These are phyloP conservation scores for Lottia gigantea DNA, from an alignment of 2,888 invertebrate species.

Conservation along the genomic window DNA sequence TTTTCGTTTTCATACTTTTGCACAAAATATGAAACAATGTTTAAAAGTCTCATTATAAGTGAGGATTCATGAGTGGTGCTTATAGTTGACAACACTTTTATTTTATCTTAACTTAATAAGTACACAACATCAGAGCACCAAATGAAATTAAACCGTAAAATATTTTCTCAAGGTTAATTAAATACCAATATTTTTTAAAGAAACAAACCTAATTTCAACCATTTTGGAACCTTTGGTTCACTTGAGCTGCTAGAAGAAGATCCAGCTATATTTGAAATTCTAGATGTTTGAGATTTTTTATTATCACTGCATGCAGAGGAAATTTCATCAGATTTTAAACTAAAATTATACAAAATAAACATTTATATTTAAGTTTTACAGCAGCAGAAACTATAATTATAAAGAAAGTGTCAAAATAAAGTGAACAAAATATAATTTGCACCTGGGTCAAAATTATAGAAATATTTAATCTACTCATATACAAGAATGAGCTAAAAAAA, in stretches of 20 bases:
- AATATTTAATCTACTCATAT: not conserved
- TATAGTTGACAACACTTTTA: too few species aligned
- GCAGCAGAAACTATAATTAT: not conserved
- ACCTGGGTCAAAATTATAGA: not conserved
- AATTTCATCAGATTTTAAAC: not conserved
- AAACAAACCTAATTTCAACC: slow-evolving; percentile 33
- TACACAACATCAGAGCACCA: too few species aligned
- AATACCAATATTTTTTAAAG: too few species aligned
- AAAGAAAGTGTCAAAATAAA: too few species aligned
- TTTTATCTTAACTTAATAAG: too few species aligned
- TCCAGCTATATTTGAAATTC: slow-evolving; percentile 7
- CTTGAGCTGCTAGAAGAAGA: slow-evolving; percentile 5
- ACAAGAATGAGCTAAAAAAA: not conserved
- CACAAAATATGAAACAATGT: too few species aligned
- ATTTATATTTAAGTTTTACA: slow-evolving; percentile 9
- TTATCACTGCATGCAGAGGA: not conserved
- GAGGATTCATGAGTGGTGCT: too few species aligned
- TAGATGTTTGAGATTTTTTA: not conserved
- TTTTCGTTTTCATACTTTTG: too few species aligned
- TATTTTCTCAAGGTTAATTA: too few species aligned
- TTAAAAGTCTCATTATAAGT: too few species aligned
- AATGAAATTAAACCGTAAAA: too few species aligned
- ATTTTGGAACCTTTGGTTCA: slow-evolving; percentile 32
- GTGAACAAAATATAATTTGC: too few species aligned
- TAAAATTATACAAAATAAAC: slow-evolving; percentile 2